These are phyloP conservation scores for Mastigias papua DNA, from an alignment of 30 jellyfish, hydroid and myxozoan species.

Conservation along the genomic window DNA sequence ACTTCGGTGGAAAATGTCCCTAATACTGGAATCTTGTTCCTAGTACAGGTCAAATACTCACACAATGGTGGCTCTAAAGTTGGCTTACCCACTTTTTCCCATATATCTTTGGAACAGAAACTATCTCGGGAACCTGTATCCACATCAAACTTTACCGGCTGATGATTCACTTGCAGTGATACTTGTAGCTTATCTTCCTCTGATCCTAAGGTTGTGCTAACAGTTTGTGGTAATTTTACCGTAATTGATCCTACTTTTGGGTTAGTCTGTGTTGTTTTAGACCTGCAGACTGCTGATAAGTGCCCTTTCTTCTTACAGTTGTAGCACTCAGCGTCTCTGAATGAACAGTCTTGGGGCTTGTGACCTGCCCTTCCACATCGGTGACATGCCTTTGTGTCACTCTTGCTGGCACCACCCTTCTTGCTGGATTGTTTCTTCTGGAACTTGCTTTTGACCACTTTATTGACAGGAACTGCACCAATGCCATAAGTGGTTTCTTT, in stretches of 20 bases:
- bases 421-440: background rate
- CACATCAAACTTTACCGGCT: background rate
- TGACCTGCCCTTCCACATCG: background rate
- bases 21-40: background rate
- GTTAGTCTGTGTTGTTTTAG: background rate
- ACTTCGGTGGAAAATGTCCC: background rate
- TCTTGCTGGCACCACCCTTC: background rate
- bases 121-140: background rate
- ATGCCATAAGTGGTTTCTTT: slow-evolving; percentile 20
- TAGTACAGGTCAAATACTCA: background rate
- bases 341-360: background rate
- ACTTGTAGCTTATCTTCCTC: background rate
- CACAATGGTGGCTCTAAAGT: background rate
- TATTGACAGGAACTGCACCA: background rate
- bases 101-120: background rate
- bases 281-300: background rate
- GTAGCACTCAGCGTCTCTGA: background rate
- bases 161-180: background rate
- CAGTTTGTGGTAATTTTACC: background rate
- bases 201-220: background rate
- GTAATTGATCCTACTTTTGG: background rate
- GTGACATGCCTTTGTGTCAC: background rate
- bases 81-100: background rate
- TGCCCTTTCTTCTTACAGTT: background rate
- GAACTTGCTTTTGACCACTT: background rate